These are phyloP conservation scores for Athalia rosae DNA, from an alignment of 2,888 invertebrate species.

Conservation along the genomic window DNA sequence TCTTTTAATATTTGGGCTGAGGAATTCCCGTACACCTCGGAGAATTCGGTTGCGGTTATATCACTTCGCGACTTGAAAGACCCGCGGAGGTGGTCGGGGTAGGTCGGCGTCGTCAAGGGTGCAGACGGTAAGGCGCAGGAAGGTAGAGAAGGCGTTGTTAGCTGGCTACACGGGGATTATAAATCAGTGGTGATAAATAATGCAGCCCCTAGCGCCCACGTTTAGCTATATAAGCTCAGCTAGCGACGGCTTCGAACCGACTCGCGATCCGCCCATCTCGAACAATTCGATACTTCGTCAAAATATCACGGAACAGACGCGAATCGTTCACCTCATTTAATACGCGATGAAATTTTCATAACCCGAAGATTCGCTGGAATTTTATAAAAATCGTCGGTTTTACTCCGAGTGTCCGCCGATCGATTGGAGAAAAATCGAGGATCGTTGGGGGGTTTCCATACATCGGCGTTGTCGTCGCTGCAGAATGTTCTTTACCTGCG, in stretches of 20 bases:
- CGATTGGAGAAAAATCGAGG: not conserved
- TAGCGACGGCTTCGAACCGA: conserved; percentile 36
- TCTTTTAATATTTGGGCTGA: not conserved
- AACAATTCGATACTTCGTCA: too few relatives aligned
- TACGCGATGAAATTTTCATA: too few relatives aligned
- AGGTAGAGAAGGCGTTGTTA: conserved; percentile 49
- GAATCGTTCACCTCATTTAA: too few relatives aligned
- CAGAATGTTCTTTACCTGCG: conserved; percentile 6
- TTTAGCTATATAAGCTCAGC: conserved; percentile 37
- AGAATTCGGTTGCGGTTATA: conserved; percentile 19
- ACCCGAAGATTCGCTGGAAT: too few relatives aligned
- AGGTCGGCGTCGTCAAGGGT: conserved; percentile 22
- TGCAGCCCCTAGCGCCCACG: conserved; percentile 52
- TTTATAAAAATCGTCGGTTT: too few relatives aligned
- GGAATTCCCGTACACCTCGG: not conserved
- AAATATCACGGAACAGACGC: too few relatives aligned
- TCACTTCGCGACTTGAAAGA: not conserved
- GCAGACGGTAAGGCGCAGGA: conserved; percentile 40
- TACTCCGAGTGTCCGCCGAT: not conserved
- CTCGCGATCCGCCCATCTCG: not conserved
- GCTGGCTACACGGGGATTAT: conserved; percentile 56
- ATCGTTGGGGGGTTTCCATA: not conserved
- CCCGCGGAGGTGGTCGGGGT: not conserved
- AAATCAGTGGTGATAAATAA: conserved; percentile 62
- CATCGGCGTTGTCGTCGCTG: not conserved